A percentile compares a stretch with the other conserved stretches of the same genome.
Conservation (phyloP, 2,113 vertebrate genomes). For the Chaetorhynchus papuensis region DNA sequence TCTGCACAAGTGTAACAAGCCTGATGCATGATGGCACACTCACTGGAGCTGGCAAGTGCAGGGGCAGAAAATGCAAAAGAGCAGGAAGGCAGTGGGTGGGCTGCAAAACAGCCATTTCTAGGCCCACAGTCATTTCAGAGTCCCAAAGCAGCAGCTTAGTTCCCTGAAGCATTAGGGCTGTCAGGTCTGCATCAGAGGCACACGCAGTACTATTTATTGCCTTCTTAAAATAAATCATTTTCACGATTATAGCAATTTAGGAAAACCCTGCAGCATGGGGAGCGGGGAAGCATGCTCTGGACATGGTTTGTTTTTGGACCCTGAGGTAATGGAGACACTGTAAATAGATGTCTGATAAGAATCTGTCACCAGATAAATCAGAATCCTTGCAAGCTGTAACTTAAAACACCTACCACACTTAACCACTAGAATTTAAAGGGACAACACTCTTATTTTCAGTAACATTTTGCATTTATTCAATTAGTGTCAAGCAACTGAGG, state of each 20-base stretch:
- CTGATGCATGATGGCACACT: rapidly evolving
- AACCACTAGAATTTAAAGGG: conserved; percentile 40
- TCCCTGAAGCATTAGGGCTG: neutral
- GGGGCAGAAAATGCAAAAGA: neutral
- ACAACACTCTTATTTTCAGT: neutral
- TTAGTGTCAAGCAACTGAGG: neutral
- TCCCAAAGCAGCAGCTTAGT: neutral
- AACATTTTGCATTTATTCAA: neutral
- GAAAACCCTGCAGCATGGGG: neutral
- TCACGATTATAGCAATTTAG: neutral
- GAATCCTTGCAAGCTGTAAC: conserved; percentile 45
- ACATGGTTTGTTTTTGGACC: conserved; percentile 29
- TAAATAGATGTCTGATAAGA: conserved; percentile 47
- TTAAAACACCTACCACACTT: conserved; percentile 12
- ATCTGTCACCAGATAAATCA: conserved; percentile 60
- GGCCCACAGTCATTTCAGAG: rapidly evolving
- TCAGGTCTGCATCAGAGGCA: neutral
- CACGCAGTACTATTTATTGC: neutral
- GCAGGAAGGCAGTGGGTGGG: neutral
- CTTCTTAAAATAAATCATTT: neutral
- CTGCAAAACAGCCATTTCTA: neutral
- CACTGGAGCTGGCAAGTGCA: neutral
- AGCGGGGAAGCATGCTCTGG: neutral
- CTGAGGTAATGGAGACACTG: conserved; percentile 54
- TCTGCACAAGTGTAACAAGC: neutral